Conservation (phyloP, 1,140 invertebrate genomes). For the Zelostemma sp. region DNA sequence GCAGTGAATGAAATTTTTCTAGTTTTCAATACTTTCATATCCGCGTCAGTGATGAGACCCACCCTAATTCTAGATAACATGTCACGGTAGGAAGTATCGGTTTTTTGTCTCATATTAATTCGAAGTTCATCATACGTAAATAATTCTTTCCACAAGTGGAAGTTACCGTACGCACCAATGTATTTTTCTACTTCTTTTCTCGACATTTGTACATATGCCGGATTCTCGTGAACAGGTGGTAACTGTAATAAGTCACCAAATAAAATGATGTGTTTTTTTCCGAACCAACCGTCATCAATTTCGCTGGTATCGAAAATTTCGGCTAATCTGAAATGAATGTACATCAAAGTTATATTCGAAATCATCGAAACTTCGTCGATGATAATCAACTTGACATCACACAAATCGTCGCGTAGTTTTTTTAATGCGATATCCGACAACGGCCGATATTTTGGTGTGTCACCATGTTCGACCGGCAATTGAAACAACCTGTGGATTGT, state of each 20-base stretch:
- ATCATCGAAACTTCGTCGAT: constrained; percentile 54
- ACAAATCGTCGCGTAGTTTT: constrained; percentile 38
- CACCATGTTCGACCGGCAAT: constrained; percentile 36
- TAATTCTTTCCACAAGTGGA: too few species aligned
- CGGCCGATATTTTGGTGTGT: constrained; percentile 28
- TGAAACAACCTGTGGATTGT: constrained; percentile 46
- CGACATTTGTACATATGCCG: too few species aligned
- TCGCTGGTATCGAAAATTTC: constrained; percentile 41
- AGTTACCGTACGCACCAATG: too few species aligned
- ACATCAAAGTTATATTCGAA: constrained; percentile 40
- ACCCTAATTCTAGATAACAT: too few species aligned
- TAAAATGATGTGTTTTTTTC: constrained; percentile 28
- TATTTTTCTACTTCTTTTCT: too few species aligned
- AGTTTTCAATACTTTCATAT: too few species aligned
- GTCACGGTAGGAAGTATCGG: too few species aligned
- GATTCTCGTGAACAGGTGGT: constrained; percentile 44
- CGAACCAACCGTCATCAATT: constrained; percentile 41
- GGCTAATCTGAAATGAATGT: constrained; percentile 26
- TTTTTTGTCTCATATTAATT: constrained; percentile 47
- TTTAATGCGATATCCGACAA: constrained; percentile 45
- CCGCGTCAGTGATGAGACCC: too few species aligned
- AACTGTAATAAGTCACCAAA: constrained; percentile 53
- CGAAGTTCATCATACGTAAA: constrained; percentile 38
- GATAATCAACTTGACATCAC: constrained; percentile 45
- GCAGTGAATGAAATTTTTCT: too few species aligned